Percentiles rank a stretch among this genome's conserved stretches.
These are phyloP conservation scores for Notechis scutatus DNA, from an alignment of 2,113 vertebrate genomes.

Conservation along the genomic window DNA sequence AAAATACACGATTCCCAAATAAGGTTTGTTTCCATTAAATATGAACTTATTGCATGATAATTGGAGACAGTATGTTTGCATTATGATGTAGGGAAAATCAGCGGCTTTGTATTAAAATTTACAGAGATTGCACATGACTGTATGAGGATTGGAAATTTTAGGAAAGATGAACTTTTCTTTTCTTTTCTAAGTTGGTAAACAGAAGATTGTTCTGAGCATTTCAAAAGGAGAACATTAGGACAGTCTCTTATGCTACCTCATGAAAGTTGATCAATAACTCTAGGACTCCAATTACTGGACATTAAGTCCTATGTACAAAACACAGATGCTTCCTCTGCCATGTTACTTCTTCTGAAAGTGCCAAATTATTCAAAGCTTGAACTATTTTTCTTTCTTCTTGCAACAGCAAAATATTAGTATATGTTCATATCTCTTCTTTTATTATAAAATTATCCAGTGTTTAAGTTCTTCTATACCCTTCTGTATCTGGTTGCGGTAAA, in stretches of 20 bases:
- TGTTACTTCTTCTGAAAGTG: constrained; percentile 28
- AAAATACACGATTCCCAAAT: constrained; percentile 47
- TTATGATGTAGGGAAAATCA: constrained; percentile 59
- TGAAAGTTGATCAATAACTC: constrained; percentile 35
- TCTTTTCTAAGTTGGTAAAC: constrained; percentile 14
- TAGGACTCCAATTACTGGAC: constrained; percentile 40
- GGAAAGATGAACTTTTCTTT: constrained; percentile 20
- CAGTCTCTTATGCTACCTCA: constrained; percentile 28
- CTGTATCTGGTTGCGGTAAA: constrained; percentile 78
- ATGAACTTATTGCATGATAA: constrained; percentile 71
- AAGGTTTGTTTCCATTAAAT: constrained; percentile 55
- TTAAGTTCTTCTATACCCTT: constrained; percentile 76
- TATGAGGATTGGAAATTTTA: constrained; percentile 44
- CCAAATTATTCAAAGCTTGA: constrained; percentile 43
- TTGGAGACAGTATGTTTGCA: constrained; percentile 63
- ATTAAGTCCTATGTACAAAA: constrained; percentile 45
- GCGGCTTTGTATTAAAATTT: constrained; percentile 52
- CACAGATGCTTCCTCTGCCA: constrained; percentile 22
- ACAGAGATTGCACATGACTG: constrained; percentile 50
- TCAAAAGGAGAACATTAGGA: constrained; percentile 36
- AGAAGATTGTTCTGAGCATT: constrained; percentile 33
- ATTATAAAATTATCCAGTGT: constrained; percentile 82
- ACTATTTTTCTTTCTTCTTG: constrained; percentile 37
- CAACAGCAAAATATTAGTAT: constrained; percentile 23
- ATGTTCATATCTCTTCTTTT: constrained; percentile 54